phyloP scores from a whole-genome alignment of 2,113 vertebrate genomes.

The Muntiacus muntjak region DNA sequence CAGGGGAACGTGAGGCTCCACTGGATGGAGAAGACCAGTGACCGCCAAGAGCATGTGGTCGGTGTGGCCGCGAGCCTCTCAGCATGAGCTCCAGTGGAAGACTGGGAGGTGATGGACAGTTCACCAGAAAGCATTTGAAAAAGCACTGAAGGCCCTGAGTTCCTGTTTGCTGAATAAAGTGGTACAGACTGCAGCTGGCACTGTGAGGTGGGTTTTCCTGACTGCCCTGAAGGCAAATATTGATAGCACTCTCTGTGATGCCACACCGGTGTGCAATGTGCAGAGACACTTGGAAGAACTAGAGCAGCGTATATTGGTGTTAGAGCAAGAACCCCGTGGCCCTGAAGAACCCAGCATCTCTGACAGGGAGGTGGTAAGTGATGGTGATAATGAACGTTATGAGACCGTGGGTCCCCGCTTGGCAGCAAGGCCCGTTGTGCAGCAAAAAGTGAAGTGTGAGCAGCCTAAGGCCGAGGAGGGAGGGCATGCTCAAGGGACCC shows the following conservation, averaged over 20 bases:
- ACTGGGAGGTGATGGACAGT: background rate
- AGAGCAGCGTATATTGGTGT: background rate
- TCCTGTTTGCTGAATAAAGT: background rate
- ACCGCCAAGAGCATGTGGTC: rapidly evolving
- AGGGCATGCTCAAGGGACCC: background rate
- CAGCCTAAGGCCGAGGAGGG: background rate
- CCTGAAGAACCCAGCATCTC: background rate
- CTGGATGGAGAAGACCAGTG: background rate
- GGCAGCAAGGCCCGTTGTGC: rapidly evolving
- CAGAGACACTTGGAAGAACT: background rate
- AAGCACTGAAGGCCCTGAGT: background rate
- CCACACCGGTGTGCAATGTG: too few relatives aligned
- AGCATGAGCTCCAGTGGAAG: background rate
- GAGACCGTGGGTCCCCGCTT: background rate
- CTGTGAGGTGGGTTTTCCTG: background rate
- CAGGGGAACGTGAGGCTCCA: background rate
- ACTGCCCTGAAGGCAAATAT: background rate
- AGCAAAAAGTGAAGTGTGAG: background rate
- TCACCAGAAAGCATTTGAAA: rapidly evolving
- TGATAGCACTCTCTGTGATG: too few relatives aligned
- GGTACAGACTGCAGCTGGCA: background rate
- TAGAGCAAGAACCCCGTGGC: background rate
- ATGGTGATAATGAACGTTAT: background rate
- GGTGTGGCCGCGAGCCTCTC: rapidly evolving
- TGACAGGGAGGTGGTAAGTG: background rate